Base-by-base conservation (phyloP, 37 sponge, comb jelly and placozoan genomes). In the Cliona cf. orientalis region DNA sequence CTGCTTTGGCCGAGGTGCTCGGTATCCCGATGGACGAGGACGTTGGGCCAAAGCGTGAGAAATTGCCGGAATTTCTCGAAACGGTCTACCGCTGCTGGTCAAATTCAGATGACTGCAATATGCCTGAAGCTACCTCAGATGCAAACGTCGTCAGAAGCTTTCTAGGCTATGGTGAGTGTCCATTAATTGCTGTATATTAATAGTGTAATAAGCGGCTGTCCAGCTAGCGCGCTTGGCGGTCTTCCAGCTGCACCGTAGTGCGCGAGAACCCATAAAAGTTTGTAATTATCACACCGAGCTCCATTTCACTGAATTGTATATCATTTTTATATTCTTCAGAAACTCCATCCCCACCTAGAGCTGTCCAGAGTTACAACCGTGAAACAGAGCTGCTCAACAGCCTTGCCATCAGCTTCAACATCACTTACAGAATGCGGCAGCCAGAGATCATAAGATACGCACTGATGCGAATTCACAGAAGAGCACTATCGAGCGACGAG, bases 31-130 rank as follows among this genome's bases (percentile, higher is more conserved):
- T 79, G 64, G 64, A 76, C 40, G 25, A 7, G 25, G 71, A 69
- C 9, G 61, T 28, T 1, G 31, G 25, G 21, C 25, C 59, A 1
- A 28, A 31, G 31, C 23, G 28, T 25, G 42, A 40, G 5, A 25
- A 34, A 1, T 40, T 66, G 2, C 88, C 88, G 0, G 29, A 74
- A 46, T 81, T 87, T 39, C 25, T 87, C 38, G n/a, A 32, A 32
- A 39, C 75, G 45, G 23, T 87, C 5, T 87, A 87, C 76, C 41
- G 81, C 29, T 87, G 88, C 58, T 80, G 88, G 88, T n/a, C n/a
- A n/a, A 74, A 2, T 23, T 37, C 66, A 0, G 36, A 65, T 3
- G 26, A 55, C 29, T 76, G 77, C 58, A 28, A 59, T 6, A 62
- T 63, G 7, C 17, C 22, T 22, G 26, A 64, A 5, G 36, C 23